Base-by-base conservation (phyloP, 2,113 vertebrate genomes). In the Calyptomena viridis region DNA sequence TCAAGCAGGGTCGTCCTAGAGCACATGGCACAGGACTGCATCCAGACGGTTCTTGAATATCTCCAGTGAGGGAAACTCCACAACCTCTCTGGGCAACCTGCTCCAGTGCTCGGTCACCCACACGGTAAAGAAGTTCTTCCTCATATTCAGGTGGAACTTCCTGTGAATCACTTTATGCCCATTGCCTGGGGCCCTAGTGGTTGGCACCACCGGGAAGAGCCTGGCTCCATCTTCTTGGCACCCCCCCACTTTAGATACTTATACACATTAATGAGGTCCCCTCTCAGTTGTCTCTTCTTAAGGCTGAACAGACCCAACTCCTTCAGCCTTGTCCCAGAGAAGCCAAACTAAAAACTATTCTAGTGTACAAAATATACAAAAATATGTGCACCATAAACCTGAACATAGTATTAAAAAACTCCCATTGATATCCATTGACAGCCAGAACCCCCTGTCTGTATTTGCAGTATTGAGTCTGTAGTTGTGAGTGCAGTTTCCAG, bases 31-130 rank as follows among this genome's bases (percentile, higher is more conserved):
- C 22, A 28, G 21, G 25, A 49, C 31, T 35, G 6, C 42, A 35
- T 55, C 63, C 55, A 55, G 14, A 21, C 3, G 2, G 21, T 55
- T 69, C 47, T 40, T 55, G 21, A 42, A 16, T 49, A 33, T 42
- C 30, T 31, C 35, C 30, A 31, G 35, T 25, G 71, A 69, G 21
- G 9, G 22, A 63, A 8, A 69, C 30, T 62, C 40, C 72, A 62
- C 24, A 62, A 1, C 17, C 13, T 53, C 6, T 35, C 12, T 24
- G 22, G 18, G 11, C 31, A 22, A 37, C 39, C 53, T 33, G 22
- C 47, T 62, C 17, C 25, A 22, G 22, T 77, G 35, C 31, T 23
- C 0, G 0, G 40, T 56, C 49, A 63, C 40, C 25, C 4, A 0
- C 10, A 55, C 31, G 33, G 35, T 42, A 42, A 53, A 68, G 12